phyloP scores from a whole-genome alignment of 2,888 invertebrate genomes.

The Pherbina coryleti region DNA sequence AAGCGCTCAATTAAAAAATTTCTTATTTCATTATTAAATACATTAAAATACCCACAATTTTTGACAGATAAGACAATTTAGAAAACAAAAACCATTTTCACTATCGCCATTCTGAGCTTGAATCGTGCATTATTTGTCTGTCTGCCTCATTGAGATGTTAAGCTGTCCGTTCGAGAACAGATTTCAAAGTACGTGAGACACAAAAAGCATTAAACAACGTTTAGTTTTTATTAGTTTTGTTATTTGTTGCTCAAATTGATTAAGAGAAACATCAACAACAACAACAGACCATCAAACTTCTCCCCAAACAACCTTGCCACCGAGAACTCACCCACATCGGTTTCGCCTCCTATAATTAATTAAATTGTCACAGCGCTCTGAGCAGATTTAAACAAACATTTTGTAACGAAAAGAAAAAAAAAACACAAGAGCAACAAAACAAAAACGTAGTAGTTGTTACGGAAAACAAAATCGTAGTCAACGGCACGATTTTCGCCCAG shows the following conservation, averaged over 20 bases:
- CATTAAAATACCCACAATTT: background rate
- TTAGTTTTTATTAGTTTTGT: background rate
- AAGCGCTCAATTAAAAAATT: too few species aligned
- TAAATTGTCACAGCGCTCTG: conserved; percentile 19
- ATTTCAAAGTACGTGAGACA: conserved; percentile 2
- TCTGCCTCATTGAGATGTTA: background rate
- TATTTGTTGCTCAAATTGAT: background rate
- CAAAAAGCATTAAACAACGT: conserved; percentile 1
- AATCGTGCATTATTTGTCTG: background rate
- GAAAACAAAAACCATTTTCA: too few species aligned
- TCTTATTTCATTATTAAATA: too few species aligned
- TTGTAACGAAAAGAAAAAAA: background rate
- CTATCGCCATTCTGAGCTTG: too few species aligned
- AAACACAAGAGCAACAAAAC: background rate
- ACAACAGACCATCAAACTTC: background rate
- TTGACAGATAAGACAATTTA: too few species aligned
- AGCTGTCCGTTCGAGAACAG: background rate
- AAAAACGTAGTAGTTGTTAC: background rate
- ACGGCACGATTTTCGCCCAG: conserved; percentile 2
- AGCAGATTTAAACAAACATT: conserved; percentile 21
- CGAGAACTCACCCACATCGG: background rate
- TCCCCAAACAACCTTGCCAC: background rate
- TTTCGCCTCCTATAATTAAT: conserved; percentile 26
- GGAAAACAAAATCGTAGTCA: background rate
- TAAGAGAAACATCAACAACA: background rate